phyloP scores from a whole-genome alignment of 2,113 vertebrate species.

The Perca schrenkii region DNA sequence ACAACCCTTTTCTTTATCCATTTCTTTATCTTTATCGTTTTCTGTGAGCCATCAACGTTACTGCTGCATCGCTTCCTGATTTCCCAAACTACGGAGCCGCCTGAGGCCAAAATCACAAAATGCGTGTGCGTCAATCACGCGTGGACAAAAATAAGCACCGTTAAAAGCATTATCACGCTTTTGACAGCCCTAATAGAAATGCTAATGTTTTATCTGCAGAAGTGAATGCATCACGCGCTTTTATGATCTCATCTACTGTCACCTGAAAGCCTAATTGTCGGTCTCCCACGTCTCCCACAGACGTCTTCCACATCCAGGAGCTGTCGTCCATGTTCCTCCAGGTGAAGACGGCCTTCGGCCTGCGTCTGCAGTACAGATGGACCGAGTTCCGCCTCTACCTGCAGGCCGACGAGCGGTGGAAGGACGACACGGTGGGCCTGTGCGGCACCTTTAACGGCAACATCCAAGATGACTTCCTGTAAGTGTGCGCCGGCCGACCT shows the following conservation, averaged over 20 bases:
- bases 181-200: too few species aligned
- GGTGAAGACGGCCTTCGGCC: constrained; percentile 88
- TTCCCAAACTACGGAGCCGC: too few species aligned
- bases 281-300: constrained; percentile 78
- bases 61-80: too few species aligned
- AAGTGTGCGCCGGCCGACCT: constrained; percentile 69
- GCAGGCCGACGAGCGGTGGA: constrained; percentile 89
- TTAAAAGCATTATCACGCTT: too few species aligned
- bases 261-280: background rate
- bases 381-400: constrained; percentile 93
- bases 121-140: too few species aligned
- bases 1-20: too few species aligned
- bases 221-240: too few species aligned
- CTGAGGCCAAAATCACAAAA: too few species aligned
- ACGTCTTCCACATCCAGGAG: constrained; percentile 91
- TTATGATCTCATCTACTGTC: background rate
- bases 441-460: constrained; percentile 99
- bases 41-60: too few species aligned
- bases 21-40: too few species aligned
- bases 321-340: constrained; percentile 94
- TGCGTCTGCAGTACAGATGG: constrained; percentile 91
- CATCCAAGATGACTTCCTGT: constrained; percentile 97
- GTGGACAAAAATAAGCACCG: too few species aligned
- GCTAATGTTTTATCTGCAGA: too few species aligned
- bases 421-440: constrained; percentile 91